phyloP scores from a whole-genome alignment of 2,888 invertebrate genomes.

The Athalia rosae region DNA sequence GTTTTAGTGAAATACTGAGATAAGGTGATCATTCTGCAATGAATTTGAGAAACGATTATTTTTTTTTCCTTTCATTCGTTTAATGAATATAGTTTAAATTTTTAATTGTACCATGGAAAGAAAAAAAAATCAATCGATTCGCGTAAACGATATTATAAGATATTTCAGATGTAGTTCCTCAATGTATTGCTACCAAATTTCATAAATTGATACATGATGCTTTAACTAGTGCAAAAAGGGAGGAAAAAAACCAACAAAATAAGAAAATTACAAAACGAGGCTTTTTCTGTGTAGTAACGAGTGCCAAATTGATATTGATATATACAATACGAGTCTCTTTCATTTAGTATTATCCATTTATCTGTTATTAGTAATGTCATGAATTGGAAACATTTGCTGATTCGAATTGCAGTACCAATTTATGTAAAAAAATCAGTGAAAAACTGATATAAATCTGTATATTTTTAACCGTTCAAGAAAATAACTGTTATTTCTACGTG shows the following conservation, averaged over 20 bases:
- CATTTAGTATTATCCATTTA: slow-evolving; percentile 14
- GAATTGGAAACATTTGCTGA: slow-evolving; percentile 10
- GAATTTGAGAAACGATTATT: not conserved
- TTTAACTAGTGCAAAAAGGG: slow-evolving; percentile 36
- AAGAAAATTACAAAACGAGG: slow-evolving; percentile 25
- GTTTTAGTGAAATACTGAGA: slow-evolving; percentile 14
- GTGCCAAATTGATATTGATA: slow-evolving; percentile 45
- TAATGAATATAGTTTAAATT: not conserved
- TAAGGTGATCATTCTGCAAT: slow-evolving; percentile 3
- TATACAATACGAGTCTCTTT: slow-evolving; percentile 23
- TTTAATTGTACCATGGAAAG: slow-evolving; percentile 11
- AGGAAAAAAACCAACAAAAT: not conserved
- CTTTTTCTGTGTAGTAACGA: slow-evolving; percentile 42
- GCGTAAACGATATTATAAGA: slow-evolving; percentile 1
- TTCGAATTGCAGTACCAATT: slow-evolving; percentile 29
- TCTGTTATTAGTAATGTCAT: slow-evolving; percentile 17
- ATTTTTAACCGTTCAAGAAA: slow-evolving; percentile 24
- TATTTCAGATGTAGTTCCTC: slow-evolving; percentile 32
- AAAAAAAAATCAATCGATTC: not conserved
- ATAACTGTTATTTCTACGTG: slow-evolving; percentile 23
- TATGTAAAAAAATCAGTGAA: slow-evolving; percentile 37
- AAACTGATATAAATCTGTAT: slow-evolving; percentile 33
- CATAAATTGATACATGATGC: slow-evolving; percentile 33
- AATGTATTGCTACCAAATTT: slow-evolving; percentile 40
- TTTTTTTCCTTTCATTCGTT: not conserved